phyloP scores from a whole-genome alignment of 2,113 vertebrate genomes.

The Egretta garzetta region DNA sequence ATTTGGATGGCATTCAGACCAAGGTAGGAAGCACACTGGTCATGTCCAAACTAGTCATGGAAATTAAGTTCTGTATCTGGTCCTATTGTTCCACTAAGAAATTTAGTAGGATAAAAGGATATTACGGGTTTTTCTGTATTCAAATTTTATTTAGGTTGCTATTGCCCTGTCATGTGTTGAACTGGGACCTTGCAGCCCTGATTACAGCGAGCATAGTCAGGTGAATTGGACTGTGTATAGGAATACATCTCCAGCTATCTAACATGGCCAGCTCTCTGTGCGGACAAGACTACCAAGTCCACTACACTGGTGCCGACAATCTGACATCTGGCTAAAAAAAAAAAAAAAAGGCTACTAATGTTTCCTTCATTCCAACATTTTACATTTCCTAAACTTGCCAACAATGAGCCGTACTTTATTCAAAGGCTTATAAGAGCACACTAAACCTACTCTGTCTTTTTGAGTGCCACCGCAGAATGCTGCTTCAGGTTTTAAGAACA shows the following conservation, averaged over 20 bases:
- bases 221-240: background rate
- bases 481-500: background rate
- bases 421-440: background rate
- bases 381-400: background rate
- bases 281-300: background rate
- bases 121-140: background rate
- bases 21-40: background rate
- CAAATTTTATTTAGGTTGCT: background rate
- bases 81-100: background rate
- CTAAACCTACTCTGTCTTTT: background rate
- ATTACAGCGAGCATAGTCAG: background rate
- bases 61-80: background rate
- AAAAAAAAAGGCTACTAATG: rapidly evolving
- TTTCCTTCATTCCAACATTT: background rate
- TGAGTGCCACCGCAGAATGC: background rate
- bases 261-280: background rate
- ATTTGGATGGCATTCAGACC: background rate
- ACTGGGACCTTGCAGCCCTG: background rate
- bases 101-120: background rate
- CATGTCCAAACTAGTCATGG: background rate
- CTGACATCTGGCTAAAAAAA: background rate
- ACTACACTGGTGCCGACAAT: rapidly evolving
- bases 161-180: background rate
- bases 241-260: background rate
- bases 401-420: background rate